Evolutionary conservation across 2,113 vertebrate species (phyloP).

Genomic region (Sciurus niger): DNA sequence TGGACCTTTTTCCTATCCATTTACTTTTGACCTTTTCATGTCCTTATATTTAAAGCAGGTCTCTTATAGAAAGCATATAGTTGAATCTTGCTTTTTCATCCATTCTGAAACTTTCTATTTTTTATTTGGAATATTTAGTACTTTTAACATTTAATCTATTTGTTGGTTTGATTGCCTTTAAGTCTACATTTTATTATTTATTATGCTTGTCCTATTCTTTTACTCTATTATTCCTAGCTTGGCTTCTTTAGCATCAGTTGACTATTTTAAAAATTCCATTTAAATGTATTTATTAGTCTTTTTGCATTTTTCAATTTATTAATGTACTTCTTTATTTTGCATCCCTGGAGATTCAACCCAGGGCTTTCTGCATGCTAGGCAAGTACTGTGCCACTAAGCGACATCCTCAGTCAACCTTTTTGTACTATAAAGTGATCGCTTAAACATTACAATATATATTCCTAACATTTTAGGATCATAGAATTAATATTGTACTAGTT

Average conservation of each 20-base stretch:
- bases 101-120: conserved; percentile 41
- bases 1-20: not conserved
- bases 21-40: conserved; percentile 27
- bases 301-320: not conserved
- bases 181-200: not conserved
- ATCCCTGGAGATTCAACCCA: not conserved
- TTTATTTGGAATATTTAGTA: conserved; percentile 36
- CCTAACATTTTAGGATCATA: conserved; percentile 20
- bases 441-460: conserved; percentile 11
- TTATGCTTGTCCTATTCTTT: not conserved
- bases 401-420: not conserved
- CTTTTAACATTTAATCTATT: conserved; percentile 40
- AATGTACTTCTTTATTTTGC: not conserved
- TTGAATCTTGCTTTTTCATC: conserved; percentile 32
- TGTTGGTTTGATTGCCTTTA: conserved; percentile 18
- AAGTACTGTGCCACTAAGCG: not conserved
- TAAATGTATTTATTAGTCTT: not conserved
- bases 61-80: not conserved
- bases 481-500: not conserved
- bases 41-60: not conserved
- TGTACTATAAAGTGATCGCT: not conserved
- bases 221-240: not conserved
- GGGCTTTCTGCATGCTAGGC: too few relatives aligned
- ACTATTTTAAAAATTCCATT: not conserved
- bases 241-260: conserved; percentile 39